A percentile compares a stretch with the other conserved stretches of the same genome.
phyloP scores from a whole-genome alignment of 92 coral and sea anemone species.

The Ricordea florida region DNA sequence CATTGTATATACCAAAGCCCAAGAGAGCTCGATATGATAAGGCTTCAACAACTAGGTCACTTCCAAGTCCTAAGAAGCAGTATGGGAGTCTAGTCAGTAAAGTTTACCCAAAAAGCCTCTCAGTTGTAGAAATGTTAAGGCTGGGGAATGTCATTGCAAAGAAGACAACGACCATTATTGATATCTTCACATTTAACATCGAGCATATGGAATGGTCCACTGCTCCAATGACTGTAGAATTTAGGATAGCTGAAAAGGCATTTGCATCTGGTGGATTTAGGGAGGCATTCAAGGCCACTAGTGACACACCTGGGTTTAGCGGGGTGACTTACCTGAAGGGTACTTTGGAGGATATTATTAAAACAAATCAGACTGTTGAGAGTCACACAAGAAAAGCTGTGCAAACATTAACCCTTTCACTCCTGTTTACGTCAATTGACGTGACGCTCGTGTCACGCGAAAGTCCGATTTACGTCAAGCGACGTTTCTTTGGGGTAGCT shows the following conservation, averaged over 20 bases:
- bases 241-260: slow-evolving; percentile 12
- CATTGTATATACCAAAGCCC: no score
- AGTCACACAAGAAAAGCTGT: slow-evolving; percentile 59
- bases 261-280: slow-evolving; percentile 55
- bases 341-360: slow-evolving; percentile 14
- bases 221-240: slow-evolving; percentile 25
- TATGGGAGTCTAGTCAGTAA: not conserved
- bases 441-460: no score
- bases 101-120: slow-evolving; percentile 34
- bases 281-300: slow-evolving; percentile 32
- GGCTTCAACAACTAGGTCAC: not conserved
- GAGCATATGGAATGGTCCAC: slow-evolving; percentile 58
- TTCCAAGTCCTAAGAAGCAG: not conserved
- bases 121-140: slow-evolving; percentile 31
- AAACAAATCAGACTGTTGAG: slow-evolving; percentile 31
- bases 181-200: slow-evolving; percentile 41
- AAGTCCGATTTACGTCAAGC: no score
- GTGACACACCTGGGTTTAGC: slow-evolving; percentile 19
- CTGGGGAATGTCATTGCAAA: slow-evolving; percentile 38
- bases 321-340: slow-evolving; percentile 38
- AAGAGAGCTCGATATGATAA: not conserved
- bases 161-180: slow-evolving; percentile 12
- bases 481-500: no score
- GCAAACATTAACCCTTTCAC: no score
- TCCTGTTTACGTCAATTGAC: no score